Percentiles rank a stretch among this genome's conserved stretches.
These are phyloP conservation scores for Myodes glareolus DNA, from an alignment of 2,113 vertebrate species.

Conservation along the genomic window DNA sequence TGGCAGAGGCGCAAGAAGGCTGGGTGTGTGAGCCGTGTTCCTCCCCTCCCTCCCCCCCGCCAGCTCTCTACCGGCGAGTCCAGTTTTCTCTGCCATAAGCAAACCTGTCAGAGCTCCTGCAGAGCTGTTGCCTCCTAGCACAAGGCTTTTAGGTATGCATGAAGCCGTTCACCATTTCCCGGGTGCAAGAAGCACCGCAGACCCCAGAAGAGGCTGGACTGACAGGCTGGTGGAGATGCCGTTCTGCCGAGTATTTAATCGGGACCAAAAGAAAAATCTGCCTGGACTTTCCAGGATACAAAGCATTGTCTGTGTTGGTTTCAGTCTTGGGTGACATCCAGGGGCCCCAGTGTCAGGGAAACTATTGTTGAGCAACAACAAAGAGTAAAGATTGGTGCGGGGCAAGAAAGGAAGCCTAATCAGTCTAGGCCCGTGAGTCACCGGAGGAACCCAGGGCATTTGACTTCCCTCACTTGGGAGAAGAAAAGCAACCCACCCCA, in stretches of 20 bases:
- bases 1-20: neutral
- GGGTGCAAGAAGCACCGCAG: neutral
- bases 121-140: neutral
- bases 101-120: neutral
- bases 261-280: neutral
- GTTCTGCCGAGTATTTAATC: neutral
- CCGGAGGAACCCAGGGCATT: constrained; percentile 13
- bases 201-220: neutral
- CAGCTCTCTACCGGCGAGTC: neutral
- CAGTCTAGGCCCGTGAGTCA: constrained; percentile 69
- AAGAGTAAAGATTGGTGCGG: constrained; percentile 22
- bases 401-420: constrained; percentile 63
- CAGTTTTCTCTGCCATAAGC: neutral
- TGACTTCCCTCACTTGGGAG: constrained; percentile 42
- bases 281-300: constrained; percentile 20
- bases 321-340: constrained; percentile 78
- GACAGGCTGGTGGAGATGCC: neutral
- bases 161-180: neutral
- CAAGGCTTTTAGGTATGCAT: neutral
- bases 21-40: neutral
- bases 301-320: constrained; percentile 69
- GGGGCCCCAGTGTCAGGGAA: constrained; percentile 61
- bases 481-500: constrained; percentile 62
- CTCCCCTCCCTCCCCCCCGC: neutral
- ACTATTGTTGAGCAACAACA: constrained; percentile 68